Evolutionary conservation across 2,888 invertebrate genomes (phyloP).

Genomic region (Hyposoter didymator): DNA sequence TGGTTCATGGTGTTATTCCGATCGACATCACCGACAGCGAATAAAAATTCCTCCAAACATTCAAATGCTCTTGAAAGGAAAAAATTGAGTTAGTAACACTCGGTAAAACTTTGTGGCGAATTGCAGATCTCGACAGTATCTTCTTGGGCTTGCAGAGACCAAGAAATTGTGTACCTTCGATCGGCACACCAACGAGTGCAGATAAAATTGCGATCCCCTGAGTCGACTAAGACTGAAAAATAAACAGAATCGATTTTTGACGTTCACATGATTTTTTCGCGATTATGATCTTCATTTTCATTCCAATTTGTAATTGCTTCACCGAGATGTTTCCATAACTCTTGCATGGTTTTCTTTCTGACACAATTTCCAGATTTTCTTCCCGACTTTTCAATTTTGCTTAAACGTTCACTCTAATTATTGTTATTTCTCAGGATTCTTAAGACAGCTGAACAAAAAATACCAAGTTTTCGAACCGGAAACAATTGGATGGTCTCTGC

Average conservation of each 20-base stretch:
- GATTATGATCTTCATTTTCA: neutral
- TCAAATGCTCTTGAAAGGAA: neutral
- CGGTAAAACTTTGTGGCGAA: constrained; percentile 3
- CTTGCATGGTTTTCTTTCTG: neutral
- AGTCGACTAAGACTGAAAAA: neutral
- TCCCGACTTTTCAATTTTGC: too few species aligned
- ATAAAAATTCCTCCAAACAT: neutral
- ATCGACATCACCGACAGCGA: constrained; percentile 13
- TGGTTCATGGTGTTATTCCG: neutral
- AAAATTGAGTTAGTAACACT: neutral
- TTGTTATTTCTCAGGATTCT: too few species aligned
- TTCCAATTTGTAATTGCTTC: neutral
- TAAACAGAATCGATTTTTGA: neutral
- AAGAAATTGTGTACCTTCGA: constrained; percentile 16
- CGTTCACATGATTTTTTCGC: neutral
- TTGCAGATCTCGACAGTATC: neutral
- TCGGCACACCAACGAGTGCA: neutral
- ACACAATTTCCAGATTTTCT: neutral
- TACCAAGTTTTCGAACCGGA: neutral
- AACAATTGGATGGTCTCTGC: neutral
- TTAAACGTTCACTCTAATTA: too few species aligned
- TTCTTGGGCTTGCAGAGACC: neutral
- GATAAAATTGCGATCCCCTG: constrained; percentile 23
- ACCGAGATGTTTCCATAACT: neutral
- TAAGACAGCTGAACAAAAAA: neutral